Conservation (phyloP, 2,113 vertebrate genomes). For the Neogobius melanostomus region DNA sequence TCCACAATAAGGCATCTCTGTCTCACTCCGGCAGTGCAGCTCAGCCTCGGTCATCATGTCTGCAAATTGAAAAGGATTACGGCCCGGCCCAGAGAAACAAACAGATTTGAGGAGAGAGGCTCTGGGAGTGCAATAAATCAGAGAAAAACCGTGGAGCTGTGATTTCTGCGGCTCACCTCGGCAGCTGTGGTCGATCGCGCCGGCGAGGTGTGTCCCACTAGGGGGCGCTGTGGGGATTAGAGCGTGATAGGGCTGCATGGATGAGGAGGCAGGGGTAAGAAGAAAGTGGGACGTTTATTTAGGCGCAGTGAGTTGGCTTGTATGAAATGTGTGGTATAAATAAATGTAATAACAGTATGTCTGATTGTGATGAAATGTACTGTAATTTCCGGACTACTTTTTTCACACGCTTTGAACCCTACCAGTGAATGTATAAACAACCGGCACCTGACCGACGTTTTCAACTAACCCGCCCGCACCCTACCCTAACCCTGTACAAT, state of each 20-base stretch:
- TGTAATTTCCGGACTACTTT: no score
- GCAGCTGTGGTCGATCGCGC: conserved; percentile 47
- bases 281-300: conserved; percentile 45
- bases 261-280: conserved; percentile 61
- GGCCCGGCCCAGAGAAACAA: conserved; percentile 44
- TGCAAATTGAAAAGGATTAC: conserved; percentile 42
- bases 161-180: conserved; percentile 31
- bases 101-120: conserved; percentile 52
- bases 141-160: conserved; percentile 39
- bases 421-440: no score
- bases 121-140: conserved; percentile 54
- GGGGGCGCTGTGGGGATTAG: conserved; percentile 66
- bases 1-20: conserved; percentile 16
- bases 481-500: no score
- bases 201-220: conserved; percentile 55
- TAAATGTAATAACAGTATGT: no score
- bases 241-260: conserved; percentile 66
- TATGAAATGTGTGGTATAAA: no score
- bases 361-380: no score
- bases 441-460: no score
- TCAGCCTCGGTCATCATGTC: conserved; percentile 24
- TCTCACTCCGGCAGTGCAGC: conserved; percentile 16
- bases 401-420: no score
- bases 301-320: neutral
- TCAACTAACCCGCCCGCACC: no score